These are phyloP conservation scores for Pyrochroa serraticornis DNA, from an alignment of 2,888 invertebrate genomes.

Conservation along the genomic window DNA sequence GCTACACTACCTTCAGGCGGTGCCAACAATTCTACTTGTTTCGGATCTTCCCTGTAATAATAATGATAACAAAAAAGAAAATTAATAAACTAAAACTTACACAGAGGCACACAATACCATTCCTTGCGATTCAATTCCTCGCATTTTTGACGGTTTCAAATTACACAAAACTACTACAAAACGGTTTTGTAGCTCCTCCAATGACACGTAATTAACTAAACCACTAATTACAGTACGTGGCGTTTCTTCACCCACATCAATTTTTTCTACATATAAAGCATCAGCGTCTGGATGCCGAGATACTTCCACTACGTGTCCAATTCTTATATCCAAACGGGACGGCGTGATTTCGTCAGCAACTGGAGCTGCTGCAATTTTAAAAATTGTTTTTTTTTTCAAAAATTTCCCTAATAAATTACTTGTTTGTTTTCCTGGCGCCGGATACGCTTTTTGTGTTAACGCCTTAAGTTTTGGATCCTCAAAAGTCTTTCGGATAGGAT, in stretches of 20 bases:
- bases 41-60: conserved; percentile 69
- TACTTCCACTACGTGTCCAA: conserved; percentile 86
- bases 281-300: conserved; percentile 91
- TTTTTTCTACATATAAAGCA: conserved; percentile 88
- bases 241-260: conserved; percentile 82
- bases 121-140: conserved; percentile 88
- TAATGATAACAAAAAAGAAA: conserved; percentile 13
- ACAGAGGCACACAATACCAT: conserved; percentile 92
- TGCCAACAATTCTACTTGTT: conserved; percentile 83
- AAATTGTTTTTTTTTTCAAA: conserved; percentile 25
- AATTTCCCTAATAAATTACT: neutral
- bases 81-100: conserved; percentile 54
- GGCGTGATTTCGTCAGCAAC: conserved; percentile 71
- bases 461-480: conserved; percentile 79
- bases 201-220: conserved; percentile 87
- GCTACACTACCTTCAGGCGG: conserved; percentile 77
- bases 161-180: conserved; percentile 94
- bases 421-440: conserved; percentile 70
- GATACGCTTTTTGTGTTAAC: conserved; percentile 84
- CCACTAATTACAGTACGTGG: conserved; percentile 83
- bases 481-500: conserved; percentile 88
- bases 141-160: conserved; percentile 95
- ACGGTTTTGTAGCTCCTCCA: conserved; percentile 88
- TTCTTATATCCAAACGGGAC: conserved; percentile 80
- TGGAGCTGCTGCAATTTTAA: conserved; percentile 37